Conservation (phyloP, 2,888 invertebrate species). For the Nebria salina region DNA sequence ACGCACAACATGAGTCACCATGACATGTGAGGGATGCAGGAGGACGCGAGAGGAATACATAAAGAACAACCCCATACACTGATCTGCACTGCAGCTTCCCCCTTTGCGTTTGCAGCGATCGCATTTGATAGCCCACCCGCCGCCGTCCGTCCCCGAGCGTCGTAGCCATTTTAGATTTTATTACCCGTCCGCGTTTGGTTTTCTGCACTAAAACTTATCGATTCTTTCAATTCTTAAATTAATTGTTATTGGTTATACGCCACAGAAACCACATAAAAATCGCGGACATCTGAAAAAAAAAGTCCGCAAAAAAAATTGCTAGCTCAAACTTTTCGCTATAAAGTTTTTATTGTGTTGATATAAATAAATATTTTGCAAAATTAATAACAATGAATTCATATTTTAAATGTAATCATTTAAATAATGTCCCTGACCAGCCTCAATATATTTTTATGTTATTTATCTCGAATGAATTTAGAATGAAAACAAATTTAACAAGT, state of each 20-base stretch:
- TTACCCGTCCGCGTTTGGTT: conserved; percentile 59
- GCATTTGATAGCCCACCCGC: not conserved
- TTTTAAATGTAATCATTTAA: not conserved
- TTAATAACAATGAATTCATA: too few species aligned
- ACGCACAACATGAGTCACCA: conserved; percentile 34
- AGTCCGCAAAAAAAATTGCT: too few species aligned
- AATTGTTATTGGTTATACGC: not conserved
- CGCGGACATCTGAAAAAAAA: too few species aligned
- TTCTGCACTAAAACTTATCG: conserved; percentile 59
- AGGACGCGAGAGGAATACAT: conserved; percentile 32
- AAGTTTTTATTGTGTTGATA: too few species aligned
- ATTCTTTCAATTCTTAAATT: not conserved
- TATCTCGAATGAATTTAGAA: conserved; percentile 21
- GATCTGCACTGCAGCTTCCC: conserved; percentile 15
- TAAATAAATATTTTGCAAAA: too few species aligned
- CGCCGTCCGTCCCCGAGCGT: conserved; percentile 51
- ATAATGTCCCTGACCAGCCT: conserved; percentile 7
- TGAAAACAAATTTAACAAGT: conserved; percentile 3
- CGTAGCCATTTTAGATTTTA: conserved; percentile 64
- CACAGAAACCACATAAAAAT: too few species aligned
- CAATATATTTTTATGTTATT: conserved; percentile 7
- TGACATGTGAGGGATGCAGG: conserved; percentile 14
- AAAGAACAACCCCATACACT: conserved; percentile 25
- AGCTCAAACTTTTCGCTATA: too few species aligned
- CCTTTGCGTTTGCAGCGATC: not conserved